These are phyloP conservation scores for Myanophis thanlyinensis DNA, from an alignment of 2,113 vertebrate species.

Conservation along the genomic window DNA sequence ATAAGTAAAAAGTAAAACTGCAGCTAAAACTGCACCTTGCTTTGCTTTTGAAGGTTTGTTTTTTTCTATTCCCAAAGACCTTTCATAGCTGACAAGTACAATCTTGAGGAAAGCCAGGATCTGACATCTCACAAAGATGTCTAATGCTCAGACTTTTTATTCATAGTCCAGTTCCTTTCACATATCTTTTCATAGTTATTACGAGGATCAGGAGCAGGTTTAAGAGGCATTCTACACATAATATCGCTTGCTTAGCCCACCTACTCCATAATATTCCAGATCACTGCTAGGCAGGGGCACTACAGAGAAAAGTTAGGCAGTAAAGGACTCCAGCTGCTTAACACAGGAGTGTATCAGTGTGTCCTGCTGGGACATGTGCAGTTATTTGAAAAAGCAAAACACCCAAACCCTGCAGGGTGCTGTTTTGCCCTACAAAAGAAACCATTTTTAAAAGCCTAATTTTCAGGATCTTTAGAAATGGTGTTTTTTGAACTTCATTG, in stretches of 20 bases:
- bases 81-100: background rate
- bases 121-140: background rate
- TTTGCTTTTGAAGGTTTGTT: background rate
- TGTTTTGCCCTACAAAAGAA: background rate
- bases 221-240: background rate
- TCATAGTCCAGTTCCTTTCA: background rate
- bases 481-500: background rate
- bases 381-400: background rate
- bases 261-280: background rate
- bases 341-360: background rate
- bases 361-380: background rate
- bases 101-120: background rate
- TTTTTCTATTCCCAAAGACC: background rate
- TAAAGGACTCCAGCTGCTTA: background rate
- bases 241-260: background rate
- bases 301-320: background rate
- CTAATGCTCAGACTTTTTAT: background rate
- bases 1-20: background rate
- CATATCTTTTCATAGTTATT: background rate
- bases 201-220: background rate
- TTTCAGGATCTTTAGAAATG: background rate
- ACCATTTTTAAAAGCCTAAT: background rate
- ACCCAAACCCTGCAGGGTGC: background rate
- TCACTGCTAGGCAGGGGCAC: background rate
- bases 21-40: background rate